Conservation (phyloP, 2,888 invertebrate genomes). For the Elysia crispata region DNA sequence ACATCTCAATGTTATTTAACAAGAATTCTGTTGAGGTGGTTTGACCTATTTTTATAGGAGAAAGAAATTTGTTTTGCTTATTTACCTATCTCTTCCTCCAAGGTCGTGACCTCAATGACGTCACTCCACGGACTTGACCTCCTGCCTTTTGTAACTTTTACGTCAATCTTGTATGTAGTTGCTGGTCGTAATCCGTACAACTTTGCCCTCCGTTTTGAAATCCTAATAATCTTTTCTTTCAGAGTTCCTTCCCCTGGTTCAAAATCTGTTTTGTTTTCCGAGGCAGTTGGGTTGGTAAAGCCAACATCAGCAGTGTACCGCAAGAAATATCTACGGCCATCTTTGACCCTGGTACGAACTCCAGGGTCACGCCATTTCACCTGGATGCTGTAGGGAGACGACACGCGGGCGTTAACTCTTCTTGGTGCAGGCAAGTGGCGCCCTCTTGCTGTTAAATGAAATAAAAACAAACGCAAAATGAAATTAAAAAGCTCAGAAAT, state of each 20-base stretch:
- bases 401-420: slow-evolving; percentile 41
- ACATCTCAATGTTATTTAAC: no score
- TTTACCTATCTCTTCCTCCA: slow-evolving; percentile 9
- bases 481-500: no score
- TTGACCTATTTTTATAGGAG: no score
- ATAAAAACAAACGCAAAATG: no score
- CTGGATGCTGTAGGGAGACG: slow-evolving; percentile 48
- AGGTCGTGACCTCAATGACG: slow-evolving; percentile 37
- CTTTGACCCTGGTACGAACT: not conserved
- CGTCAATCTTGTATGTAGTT: slow-evolving; percentile 50
- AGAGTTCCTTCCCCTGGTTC: not conserved
- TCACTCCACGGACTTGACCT: slow-evolving; percentile 50
- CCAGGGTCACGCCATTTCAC: slow-evolving; percentile 52
- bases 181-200: slow-evolving; percentile 43
- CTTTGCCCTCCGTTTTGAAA: slow-evolving; percentile 19
- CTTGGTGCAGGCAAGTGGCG: slow-evolving; percentile 28
- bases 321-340: slow-evolving; percentile 40
- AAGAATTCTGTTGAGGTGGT: no score
- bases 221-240: slow-evolving; percentile 30
- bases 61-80: no score
- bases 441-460: no score
- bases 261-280: no score
- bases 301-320: slow-evolving; percentile 26
- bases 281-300: no score
- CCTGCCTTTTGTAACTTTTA: slow-evolving; percentile 44